Base-by-base conservation (phyloP, 2,888 invertebrate species). In the Calameuta pallipes region DNA sequence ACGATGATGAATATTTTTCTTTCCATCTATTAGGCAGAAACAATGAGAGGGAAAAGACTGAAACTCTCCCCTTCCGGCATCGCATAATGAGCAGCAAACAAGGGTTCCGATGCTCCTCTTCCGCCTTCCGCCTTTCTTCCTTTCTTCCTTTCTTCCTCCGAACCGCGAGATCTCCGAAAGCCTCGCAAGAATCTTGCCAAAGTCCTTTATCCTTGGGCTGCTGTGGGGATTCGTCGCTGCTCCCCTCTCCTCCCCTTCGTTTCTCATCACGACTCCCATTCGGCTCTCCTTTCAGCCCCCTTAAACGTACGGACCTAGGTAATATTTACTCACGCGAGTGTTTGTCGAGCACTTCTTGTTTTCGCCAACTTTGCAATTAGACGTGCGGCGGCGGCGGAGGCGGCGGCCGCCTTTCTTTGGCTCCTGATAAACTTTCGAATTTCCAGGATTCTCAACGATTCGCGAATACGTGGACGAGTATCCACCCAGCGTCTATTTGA, bases 51-150 rank as follows among this genome's bases (percentile, higher is more conserved):
- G 13, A 73, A 33, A 76, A 78, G 78, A 70, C 79, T 78, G 69
- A 80, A 84, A 83, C 84, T 83, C 85, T 83, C 81, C 76, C 73
- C 82, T 78, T 87, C 83, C 83, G 83, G 81, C 85, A 85, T 82
- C 83, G 80, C 81, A 86, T 90, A 90, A 90, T 88, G 89, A 90
- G 87, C 86, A 89, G 89, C 90, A 90, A 90, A 90, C 89, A 90
- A 87, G 83, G 82, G 83, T 83, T 84, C 79, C 82, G 6, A 6
- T 41, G 41, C 84, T 35, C 36, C n/a, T 35, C 35, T 23, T 33
- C 74, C 79, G 69, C 80, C 82, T 83, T 34, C 36, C 35, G 31
- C 37, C 35, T 77, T 78, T 77, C 74, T 76, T 77, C 76, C 81
- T 83, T 79, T 82, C 69, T 33, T 3, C 37, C 35, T 77, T 78